Percentiles rank a stretch among this genome's conserved stretches.
Conservation (phyloP, 2,888 invertebrate species). For the Stenodema calcarata region DNA sequence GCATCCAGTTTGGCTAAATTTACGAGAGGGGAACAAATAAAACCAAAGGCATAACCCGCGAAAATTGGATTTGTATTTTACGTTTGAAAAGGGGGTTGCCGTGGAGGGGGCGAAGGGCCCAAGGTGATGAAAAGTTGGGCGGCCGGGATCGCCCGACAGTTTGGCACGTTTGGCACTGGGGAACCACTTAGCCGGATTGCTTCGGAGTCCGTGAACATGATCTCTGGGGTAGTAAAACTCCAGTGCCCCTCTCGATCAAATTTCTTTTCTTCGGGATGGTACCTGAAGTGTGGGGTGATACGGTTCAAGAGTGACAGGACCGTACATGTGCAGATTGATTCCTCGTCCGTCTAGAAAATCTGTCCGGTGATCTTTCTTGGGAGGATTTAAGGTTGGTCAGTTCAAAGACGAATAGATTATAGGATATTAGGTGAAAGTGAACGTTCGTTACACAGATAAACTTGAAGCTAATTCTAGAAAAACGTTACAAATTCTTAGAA, state of each 20-base stretch:
- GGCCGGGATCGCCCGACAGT: background rate
- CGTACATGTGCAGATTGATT: background rate
- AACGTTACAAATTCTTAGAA: no score
- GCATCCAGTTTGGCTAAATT: conserved; percentile 43
- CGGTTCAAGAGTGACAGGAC: background rate
- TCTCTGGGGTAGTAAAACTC: conserved; percentile 26
- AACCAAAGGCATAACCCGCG: conserved; percentile 44
- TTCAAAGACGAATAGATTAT: no score
- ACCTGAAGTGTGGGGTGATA: background rate
- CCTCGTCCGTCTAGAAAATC: no score
- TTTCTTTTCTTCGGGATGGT: background rate
- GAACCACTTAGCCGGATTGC: conserved; percentile 44
- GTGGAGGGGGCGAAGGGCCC: background rate
- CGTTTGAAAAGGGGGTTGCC: conserved; percentile 25
- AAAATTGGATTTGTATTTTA: conserved; percentile 49
- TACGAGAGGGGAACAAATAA: conserved; percentile 41
- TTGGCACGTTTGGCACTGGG: conserved; percentile 34
- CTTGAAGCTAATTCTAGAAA: no score
- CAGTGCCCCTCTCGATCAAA: background rate
- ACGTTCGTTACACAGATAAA: no score
- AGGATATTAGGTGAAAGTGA: no score
- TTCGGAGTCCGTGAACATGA: conserved; percentile 23
- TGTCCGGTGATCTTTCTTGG: background rate
- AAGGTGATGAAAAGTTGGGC: conserved; percentile 42
- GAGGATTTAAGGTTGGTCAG: background rate